Evolutionary conservation across 2,888 invertebrate species (phyloP), one percentile per base, ranked within the genome.

Genomic region (Athripsodes cinereus): DNA sequence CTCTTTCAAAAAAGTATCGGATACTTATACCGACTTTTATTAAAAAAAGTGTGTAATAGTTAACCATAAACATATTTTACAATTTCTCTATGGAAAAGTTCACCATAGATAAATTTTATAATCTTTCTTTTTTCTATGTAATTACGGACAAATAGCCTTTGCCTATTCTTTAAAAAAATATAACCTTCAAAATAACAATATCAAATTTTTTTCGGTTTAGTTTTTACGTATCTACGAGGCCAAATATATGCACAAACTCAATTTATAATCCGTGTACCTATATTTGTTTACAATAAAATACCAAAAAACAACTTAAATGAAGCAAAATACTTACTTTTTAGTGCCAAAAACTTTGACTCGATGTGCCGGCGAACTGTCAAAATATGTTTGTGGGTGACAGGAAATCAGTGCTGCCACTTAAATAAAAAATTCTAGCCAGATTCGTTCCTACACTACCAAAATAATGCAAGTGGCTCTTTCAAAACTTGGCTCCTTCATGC

Each of bases 401-500:
- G 57, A 46, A 59, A 60, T 59, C 60, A 60, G 53, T 60, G 60
- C 53, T 60, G 57, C 57, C 54, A 59, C 49, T 53, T 59, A 59
- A 60, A 60, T 53, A 53, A 44, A 54, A 60, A 59, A 60, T 59
- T 16, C 50, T 48, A 53, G 53, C 48, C 48, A 46, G 49, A 59
- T 60, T 34, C 60, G 60, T 60, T 60, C 53, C 1, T 53, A 60
- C 16, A 60, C 60, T 60, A 59, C 58, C 53, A 40, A 60, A 60
- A 59, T 48, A 59, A 59, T 59, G 57, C 47, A 58, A 58, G 46
- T 59, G 52, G 56, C 59, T 58, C 59, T 58, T 59, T 59, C 57
- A 58, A 59, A 59, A 59, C 57, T n/a, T n/a, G n/a, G n/a, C n/a
- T n/a, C n/a, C n/a, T n/a, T n/a, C n/a, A n/a, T n/a, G n/a, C n/a